A percentile compares a stretch with the other conserved stretches of the same genome.
Conservation (phyloP, 2,113 vertebrate species). For the Spea multiplicata region DNA sequence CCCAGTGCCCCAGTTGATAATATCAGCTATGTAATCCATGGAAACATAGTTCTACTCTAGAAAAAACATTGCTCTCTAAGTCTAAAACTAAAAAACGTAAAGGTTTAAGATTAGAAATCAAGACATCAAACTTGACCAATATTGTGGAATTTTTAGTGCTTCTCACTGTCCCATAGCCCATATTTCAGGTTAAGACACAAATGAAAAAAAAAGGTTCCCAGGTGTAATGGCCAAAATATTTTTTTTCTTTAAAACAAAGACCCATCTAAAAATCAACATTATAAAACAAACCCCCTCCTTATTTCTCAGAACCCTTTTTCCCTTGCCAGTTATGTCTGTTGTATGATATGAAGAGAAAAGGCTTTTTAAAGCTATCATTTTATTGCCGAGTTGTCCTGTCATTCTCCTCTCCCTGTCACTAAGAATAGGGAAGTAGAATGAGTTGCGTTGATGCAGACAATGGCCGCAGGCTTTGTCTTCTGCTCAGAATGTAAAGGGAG, state of each 20-base stretch:
- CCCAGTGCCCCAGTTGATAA: no score
- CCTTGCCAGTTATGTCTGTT: conserved; percentile 6
- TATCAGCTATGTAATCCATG: no score
- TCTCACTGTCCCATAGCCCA: no score
- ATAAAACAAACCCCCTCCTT: no score
- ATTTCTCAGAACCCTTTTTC: neutral
- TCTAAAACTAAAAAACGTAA: no score
- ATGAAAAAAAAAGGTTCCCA: no score
- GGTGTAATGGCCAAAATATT: neutral
- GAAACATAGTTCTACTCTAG: no score
- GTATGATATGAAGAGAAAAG: neutral
- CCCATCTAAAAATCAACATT: neutral
- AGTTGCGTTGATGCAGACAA: conserved; percentile 32
- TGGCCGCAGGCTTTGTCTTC: conserved; percentile 28
- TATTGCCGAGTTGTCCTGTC: conserved; percentile 18
- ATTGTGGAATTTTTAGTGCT: no score
- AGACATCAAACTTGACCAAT: no score
- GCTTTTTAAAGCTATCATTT: conserved; percentile 29
- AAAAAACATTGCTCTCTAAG: no score
- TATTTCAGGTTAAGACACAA: no score
- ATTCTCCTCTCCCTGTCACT: conserved; percentile 21
- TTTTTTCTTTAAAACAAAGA: neutral
- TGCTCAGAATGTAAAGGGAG: conserved; percentile 32
- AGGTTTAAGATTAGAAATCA: no score
- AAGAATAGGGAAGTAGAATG: conserved; percentile 13